These are phyloP conservation scores for Trichonephila clavata DNA, from an alignment of 1,140 invertebrate genomes.

Conservation along the genomic window DNA sequence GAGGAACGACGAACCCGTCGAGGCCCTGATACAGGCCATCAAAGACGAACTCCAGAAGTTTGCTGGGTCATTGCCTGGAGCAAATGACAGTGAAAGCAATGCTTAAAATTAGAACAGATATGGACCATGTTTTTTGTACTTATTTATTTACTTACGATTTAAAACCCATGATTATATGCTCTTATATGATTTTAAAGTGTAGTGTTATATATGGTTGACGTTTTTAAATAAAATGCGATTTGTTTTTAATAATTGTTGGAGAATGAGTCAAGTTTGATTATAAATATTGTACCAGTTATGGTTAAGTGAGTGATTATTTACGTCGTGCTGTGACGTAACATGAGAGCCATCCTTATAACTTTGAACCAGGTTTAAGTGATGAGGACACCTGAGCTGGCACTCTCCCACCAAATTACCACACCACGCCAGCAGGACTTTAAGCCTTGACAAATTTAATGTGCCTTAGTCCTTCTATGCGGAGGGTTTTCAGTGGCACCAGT, in stretches of 20 bases:
- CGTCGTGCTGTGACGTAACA: no score
- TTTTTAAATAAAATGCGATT: conserved; percentile 12
- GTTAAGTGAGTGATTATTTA: no score
- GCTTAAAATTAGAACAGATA: conserved; percentile 23
- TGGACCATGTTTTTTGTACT: neutral
- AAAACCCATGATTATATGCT: neutral
- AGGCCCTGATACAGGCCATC: conserved; percentile 69
- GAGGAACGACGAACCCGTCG: conserved; percentile 49
- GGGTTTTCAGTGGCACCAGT: no score
- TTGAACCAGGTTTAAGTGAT: no score
- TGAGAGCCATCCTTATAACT: no score
- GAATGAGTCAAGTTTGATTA: no score
- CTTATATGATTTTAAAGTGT: conserved; percentile 14
- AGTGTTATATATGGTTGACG: neutral
- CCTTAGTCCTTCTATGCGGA: no score
- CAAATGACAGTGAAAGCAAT: conserved; percentile 57
- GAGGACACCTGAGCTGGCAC: no score
- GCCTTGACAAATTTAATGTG: no score
- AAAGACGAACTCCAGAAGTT: conserved; percentile 73
- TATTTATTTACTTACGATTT: neutral
- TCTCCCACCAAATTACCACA: no score
- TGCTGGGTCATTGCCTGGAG: conserved; percentile 38
- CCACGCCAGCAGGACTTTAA: no score
- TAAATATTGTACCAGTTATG: no score
- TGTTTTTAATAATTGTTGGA: neutral